These are phyloP conservation scores for Drosophila picticornis DNA, from an alignment of 2,888 invertebrate genomes.

Conservation along the genomic window DNA sequence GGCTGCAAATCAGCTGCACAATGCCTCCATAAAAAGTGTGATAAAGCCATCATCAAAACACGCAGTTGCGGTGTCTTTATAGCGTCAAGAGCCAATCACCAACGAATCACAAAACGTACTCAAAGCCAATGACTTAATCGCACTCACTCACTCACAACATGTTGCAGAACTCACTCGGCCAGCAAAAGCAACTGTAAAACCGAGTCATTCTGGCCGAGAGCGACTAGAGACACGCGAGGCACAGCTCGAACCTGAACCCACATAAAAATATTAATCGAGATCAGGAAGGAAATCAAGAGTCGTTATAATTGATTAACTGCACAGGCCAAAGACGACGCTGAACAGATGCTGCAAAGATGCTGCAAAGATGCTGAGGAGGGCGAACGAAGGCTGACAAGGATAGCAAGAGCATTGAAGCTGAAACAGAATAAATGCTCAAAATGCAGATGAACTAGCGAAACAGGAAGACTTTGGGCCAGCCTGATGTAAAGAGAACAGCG, in stretches of 20 bases:
- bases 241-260: constrained; percentile 51
- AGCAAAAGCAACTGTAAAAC: constrained; percentile 55
- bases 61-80: constrained; percentile 60
- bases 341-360: not conserved
- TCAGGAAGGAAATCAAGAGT: constrained; percentile 85
- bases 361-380: not conserved
- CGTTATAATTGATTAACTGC: constrained; percentile 85
- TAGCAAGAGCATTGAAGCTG: constrained; percentile 9
- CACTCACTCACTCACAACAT: constrained; percentile 24
- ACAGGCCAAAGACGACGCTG: constrained; percentile 38
- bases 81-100: constrained; percentile 40
- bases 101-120: constrained; percentile 33
- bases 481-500: constrained; percentile 22
- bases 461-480: constrained; percentile 71
- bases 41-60: constrained; percentile 67
- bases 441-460: constrained; percentile 75
- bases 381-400: not conserved
- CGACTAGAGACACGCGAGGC: constrained; percentile 28
- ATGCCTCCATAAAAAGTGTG: constrained; percentile 57
- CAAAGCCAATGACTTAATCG: constrained; percentile 68
- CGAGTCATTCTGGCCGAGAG: constrained; percentile 27
- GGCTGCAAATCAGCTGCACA: constrained; percentile 39
- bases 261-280: constrained; percentile 81
- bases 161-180: constrained; percentile 11
- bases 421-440: constrained; percentile 41